These are phyloP conservation scores for Vulpes vulpes DNA, from an alignment of 2,113 vertebrate genomes.

Conservation along the genomic window DNA sequence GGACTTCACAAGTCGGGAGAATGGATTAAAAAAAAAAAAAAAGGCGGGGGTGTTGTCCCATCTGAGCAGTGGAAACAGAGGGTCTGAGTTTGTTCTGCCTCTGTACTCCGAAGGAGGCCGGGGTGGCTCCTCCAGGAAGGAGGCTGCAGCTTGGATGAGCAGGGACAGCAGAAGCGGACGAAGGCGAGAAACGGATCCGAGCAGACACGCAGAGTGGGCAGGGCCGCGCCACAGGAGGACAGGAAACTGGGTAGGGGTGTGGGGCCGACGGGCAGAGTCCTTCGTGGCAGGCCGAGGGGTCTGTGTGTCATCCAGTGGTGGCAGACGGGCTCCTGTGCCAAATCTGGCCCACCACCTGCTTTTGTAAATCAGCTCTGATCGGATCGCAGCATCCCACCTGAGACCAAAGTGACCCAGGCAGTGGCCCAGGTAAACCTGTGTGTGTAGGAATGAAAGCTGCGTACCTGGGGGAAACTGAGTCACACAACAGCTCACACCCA, in stretches of 20 bases:
- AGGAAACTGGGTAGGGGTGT: neutral
- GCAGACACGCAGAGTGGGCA: rapidly evolving
- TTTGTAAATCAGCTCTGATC: neutral
- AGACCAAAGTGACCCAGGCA: neutral
- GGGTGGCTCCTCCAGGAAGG: neutral
- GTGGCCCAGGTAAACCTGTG: too few species aligned
- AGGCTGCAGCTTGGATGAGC: neutral
- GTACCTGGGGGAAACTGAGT: neutral
- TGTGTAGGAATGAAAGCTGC: neutral
- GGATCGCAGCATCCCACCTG: neutral
- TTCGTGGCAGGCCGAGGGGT: rapidly evolving
- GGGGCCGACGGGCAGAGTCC: neutral
- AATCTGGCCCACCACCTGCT: neutral
- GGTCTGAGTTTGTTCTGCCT: neutral
- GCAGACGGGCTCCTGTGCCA: neutral
- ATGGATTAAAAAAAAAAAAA: neutral
- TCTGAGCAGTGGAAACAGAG: neutral
- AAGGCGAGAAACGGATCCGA: rapidly evolving
- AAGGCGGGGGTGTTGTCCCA: neutral
- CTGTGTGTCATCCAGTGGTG: neutral
- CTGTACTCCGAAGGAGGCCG: neutral
- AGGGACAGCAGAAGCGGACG: neutral
- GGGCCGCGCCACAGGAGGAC: rapidly evolving
- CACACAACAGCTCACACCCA: neutral
- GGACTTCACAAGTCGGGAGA: neutral